Evolutionary conservation across 2,888 invertebrate genomes (phyloP).

Genomic region (Sinelater perroti): DNA sequence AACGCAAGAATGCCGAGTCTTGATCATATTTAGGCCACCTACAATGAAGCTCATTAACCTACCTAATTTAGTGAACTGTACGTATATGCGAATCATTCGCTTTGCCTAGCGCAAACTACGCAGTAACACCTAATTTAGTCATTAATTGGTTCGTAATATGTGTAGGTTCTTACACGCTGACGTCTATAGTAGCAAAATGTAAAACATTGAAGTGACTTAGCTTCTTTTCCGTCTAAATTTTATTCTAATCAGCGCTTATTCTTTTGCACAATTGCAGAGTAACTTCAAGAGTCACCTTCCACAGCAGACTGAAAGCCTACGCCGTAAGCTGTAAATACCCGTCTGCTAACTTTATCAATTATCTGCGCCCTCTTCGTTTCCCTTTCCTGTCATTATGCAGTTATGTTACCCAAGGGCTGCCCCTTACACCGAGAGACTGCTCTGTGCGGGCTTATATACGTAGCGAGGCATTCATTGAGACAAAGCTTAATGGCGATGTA

Average conservation of each 20-base stretch:
- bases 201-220: too few relatives aligned
- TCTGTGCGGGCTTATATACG: constrained; percentile 24
- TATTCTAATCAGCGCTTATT: too few relatives aligned
- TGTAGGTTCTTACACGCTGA: too few relatives aligned
- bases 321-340: constrained; percentile 32
- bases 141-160: constrained; percentile 11
- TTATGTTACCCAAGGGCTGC: constrained; percentile 41
- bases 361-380: constrained; percentile 46
- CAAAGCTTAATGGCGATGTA: constrained; percentile 27
- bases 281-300: too few relatives aligned
- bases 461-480: constrained; percentile 21
- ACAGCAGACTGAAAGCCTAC: constrained; percentile 13
- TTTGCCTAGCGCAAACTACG: constrained; percentile 18
- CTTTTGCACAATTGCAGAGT: too few relatives aligned
- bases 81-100: constrained; percentile 16
- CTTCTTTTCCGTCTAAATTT: too few relatives aligned
- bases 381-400: constrained; percentile 49
- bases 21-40: too few relatives aligned
- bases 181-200: too few relatives aligned
- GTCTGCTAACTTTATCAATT: constrained; percentile 48
- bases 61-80: constrained; percentile 15
- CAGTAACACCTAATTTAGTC: constrained; percentile 8
- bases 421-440: constrained; percentile 28
- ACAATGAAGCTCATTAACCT: constrained; percentile 15
- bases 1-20: constrained; percentile 10